These are phyloP conservation scores for Karalla daura DNA, from an alignment of 2,797 vertebrate species.

Conservation along the genomic window DNA sequence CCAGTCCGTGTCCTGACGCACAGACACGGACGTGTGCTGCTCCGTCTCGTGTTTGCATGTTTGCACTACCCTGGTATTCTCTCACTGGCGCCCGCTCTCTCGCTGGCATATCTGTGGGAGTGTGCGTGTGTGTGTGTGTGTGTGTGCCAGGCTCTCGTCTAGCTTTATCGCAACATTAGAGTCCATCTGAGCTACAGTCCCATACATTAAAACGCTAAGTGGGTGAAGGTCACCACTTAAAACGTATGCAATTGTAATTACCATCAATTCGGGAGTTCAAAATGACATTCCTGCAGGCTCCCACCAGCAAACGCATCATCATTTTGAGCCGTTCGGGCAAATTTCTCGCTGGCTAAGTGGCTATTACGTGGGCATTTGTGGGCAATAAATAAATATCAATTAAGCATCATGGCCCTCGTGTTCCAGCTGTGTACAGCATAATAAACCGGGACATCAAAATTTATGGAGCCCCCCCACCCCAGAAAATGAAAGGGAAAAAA, in stretches of 20 bases:
- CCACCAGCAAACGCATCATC: constrained; percentile 5
- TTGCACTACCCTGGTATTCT: neutral
- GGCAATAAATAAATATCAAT: constrained; percentile 56
- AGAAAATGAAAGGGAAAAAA: neutral
- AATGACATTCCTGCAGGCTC: constrained; percentile 7
- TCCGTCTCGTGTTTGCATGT: constrained; percentile 9
- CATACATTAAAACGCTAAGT: constrained; percentile 24
- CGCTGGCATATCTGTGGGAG: constrained; percentile 18
- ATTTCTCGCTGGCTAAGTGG: constrained; percentile 42
- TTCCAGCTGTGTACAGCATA: constrained; percentile 9
- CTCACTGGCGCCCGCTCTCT: constrained; percentile 2
- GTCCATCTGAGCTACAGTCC: neutral
- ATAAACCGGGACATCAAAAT: constrained; percentile 18
- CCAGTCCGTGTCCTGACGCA: constrained; percentile 25
- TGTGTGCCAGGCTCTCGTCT: constrained; percentile 21
- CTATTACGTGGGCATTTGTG: constrained; percentile 40
- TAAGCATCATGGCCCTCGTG: constrained; percentile 30
- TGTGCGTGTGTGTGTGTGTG: constrained; percentile 5
- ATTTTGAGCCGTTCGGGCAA: constrained; percentile 32
- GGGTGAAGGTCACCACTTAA: constrained; percentile 35
- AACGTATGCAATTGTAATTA: constrained; percentile 25
- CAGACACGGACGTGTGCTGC: constrained; percentile 5
- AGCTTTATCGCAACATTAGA: constrained; percentile 7
- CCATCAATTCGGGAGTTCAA: constrained; percentile 10
- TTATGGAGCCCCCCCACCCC: constrained; percentile 2